These are phyloP conservation scores for Aeoliscus strigatus DNA, from an alignment of 2,797 vertebrate species.

Conservation along the genomic window DNA sequence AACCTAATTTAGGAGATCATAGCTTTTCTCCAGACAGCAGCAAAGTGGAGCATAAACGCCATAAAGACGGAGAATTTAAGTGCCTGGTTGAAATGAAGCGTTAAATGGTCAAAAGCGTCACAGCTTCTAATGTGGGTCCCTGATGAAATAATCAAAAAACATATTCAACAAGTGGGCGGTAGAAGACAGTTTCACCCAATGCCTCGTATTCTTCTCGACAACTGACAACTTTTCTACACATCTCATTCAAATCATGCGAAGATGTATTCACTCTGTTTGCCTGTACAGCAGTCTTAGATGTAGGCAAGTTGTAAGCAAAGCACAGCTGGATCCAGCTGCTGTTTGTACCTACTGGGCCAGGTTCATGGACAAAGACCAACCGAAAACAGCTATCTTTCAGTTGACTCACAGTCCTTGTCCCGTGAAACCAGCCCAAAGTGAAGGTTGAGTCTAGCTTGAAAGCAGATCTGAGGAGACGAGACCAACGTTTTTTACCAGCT, in stretches of 20 bases:
- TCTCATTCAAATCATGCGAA: slow-evolving; percentile 45
- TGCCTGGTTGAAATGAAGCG: slow-evolving; percentile 69
- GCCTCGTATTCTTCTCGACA: slow-evolving; percentile 47
- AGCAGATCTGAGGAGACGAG: no score
- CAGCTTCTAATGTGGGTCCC: slow-evolving; percentile 10
- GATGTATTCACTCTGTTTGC: slow-evolving; percentile 43
- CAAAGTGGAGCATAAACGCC: slow-evolving; percentile 42
- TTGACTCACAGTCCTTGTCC: no score
- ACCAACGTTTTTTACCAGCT: no score
- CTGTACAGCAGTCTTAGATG: slow-evolving; percentile 30
- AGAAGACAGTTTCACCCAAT: slow-evolving; percentile 52
- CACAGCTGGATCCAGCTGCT: slow-evolving; percentile 68
- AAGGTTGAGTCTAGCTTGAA: no score
- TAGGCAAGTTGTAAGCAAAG: slow-evolving; percentile 33
- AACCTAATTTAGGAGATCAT: slow-evolving; percentile 11
- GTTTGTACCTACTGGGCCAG: slow-evolving; percentile 34
- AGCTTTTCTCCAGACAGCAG: slow-evolving; percentile 31
- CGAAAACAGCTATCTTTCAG: no score
- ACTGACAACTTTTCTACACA: slow-evolving; percentile 52
- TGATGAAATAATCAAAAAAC: slow-evolving; percentile 23
- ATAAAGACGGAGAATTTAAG: slow-evolving; percentile 67
- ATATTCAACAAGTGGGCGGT: slow-evolving; percentile 29
- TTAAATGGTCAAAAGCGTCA: slow-evolving; percentile 40
- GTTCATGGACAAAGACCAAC: slow-evolving; percentile 36
- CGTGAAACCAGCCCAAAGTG: no score